phyloP scores from a whole-genome alignment of 2,797 vertebrate genomes.

The Sebastes glaucus region DNA sequence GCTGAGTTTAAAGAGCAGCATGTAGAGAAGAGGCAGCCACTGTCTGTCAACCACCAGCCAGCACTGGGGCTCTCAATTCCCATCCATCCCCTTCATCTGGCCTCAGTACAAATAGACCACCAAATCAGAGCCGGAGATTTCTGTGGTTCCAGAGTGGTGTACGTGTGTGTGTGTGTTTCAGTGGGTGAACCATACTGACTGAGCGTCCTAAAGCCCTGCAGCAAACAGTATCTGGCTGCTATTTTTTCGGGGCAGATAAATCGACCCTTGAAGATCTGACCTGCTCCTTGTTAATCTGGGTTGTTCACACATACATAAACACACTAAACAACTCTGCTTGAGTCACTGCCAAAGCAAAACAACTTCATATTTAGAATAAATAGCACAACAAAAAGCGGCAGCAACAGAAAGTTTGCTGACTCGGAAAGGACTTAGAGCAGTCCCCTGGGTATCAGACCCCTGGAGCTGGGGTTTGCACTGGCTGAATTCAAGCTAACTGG shows the following conservation, averaged over 20 bases:
- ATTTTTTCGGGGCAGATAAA: conserved; percentile 19
- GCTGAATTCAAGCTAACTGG: no score
- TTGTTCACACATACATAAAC: background rate
- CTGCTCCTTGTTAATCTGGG: conserved; percentile 19
- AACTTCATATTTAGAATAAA: background rate
- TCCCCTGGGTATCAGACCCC: background rate
- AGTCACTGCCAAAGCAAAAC: background rate
- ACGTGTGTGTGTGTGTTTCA: background rate
- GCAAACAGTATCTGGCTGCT: conserved; percentile 20
- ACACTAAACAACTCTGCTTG: background rate
- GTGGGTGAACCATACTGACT: background rate
- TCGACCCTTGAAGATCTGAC: conserved; percentile 12
- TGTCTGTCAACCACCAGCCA: conserved; percentile 42
- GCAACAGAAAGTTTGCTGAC: background rate
- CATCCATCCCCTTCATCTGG: conserved; percentile 45
- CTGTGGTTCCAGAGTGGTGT: conserved; percentile 3
- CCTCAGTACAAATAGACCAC: conserved; percentile 42
- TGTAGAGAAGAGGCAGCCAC: conserved; percentile 26
- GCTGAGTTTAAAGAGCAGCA: conserved; percentile 54
- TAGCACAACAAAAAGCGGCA: background rate
- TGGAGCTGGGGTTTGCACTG: no score
- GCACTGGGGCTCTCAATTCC: conserved; percentile 17
- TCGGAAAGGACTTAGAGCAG: background rate
- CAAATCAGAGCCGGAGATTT: conserved; percentile 34
- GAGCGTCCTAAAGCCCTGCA: conserved; percentile 15